Conservation (phyloP, 2,113 vertebrate genomes). For the Perca flavescens region DNA sequence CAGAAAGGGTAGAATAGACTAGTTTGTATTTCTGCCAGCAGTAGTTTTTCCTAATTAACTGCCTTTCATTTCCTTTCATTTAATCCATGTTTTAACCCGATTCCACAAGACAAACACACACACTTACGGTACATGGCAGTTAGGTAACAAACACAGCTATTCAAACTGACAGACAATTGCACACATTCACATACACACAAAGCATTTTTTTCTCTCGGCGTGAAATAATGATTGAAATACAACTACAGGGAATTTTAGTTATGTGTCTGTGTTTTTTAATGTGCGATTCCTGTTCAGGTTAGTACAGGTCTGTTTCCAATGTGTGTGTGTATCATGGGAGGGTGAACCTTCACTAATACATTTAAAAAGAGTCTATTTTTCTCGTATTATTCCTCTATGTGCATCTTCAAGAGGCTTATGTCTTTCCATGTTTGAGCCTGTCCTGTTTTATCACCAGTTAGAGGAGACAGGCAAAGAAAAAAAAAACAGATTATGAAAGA, state of each 20-base stretch:
- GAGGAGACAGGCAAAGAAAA: conserved; percentile 3
- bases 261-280: neutral
- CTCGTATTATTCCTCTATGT: conserved; percentile 3
- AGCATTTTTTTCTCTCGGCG: conserved; percentile 5
- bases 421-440: neutral
- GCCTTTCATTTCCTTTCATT: conserved; percentile 16
- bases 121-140: neutral
- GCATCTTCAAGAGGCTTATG: conserved; percentile 11
- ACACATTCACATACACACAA: neutral
- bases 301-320: neutral
- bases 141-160: conserved; percentile 15
- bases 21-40: conserved; percentile 5
- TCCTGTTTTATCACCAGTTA: neutral
- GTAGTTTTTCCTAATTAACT: conserved; percentile 18
- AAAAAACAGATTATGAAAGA: conserved; percentile 6
- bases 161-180: neutral
- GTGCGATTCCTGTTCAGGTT: neutral
- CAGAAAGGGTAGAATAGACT: neutral
- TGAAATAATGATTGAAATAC: neutral
- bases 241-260: neutral
- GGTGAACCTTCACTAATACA: neutral
- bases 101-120: conserved; percentile 11
- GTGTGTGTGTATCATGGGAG: neutral
- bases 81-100: conserved; percentile 15
- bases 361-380: neutral